phyloP scores from a whole-genome alignment of 53 echinoderm and acorn worm species.

The Glandiceps talaboti region DNA sequence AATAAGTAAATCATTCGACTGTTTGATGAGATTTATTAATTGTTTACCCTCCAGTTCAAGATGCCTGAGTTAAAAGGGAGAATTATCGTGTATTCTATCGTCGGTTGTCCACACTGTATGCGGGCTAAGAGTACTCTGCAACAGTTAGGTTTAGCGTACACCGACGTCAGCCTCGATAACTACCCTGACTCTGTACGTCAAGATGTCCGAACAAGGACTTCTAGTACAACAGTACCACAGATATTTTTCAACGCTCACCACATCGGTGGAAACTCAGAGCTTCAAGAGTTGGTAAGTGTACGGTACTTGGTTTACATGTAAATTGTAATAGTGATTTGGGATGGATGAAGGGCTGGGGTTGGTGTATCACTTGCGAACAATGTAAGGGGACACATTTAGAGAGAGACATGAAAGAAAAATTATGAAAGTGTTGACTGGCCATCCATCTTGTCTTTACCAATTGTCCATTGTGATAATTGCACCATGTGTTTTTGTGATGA shows the following conservation, averaged over 20 bases:
- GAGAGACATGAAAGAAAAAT: too few species aligned
- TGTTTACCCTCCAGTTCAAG: too few species aligned
- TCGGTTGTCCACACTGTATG: slow-evolving; percentile 85
- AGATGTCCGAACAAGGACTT: slow-evolving; percentile 35
- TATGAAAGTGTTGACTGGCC: too few species aligned
- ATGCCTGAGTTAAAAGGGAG: slow-evolving; percentile 32
- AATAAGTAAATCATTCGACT: too few species aligned
- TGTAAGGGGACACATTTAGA: too few species aligned
- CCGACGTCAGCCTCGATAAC: slow-evolving; percentile 62
- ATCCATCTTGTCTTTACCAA: too few species aligned
- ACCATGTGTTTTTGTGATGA: too few species aligned
- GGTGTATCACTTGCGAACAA: too few species aligned
- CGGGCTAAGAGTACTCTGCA: slow-evolving; percentile 52
- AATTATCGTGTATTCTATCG: slow-evolving; percentile 74
- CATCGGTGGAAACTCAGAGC: slow-evolving; percentile 77
- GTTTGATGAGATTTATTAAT: too few species aligned
- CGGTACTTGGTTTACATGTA: not conserved
- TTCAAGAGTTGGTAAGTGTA: slow-evolving; percentile 57
- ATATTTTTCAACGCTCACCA: slow-evolving; percentile 72
- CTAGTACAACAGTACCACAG: slow-evolving; percentile 76
- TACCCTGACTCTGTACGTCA: slow-evolving; percentile 55
- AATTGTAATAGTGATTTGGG: too few species aligned
- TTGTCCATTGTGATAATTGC: too few species aligned
- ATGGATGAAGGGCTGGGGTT: too few species aligned
- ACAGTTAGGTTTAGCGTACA: slow-evolving; percentile 43